A percentile compares a stretch with the other conserved stretches of the same genome.
Evolutionary conservation across 2,888 invertebrate species (phyloP).

Genomic region (Orthosia incerta): DNA sequence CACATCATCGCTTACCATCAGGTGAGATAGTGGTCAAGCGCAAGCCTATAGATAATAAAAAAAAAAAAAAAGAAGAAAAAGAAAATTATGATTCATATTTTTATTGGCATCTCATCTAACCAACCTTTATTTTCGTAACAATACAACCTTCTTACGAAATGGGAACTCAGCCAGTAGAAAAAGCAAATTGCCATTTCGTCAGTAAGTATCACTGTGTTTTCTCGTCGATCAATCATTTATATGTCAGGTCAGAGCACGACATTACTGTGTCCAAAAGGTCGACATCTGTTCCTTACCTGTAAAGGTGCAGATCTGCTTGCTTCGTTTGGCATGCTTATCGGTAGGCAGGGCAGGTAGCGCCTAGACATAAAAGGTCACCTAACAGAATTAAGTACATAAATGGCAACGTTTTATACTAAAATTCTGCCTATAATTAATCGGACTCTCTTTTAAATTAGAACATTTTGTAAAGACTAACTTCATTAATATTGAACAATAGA

Average conservation of each 20-base stretch:
- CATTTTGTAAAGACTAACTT: background rate
- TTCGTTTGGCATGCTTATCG: conserved; percentile 5
- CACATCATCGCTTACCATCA: no score
- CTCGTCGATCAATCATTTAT: conserved; percentile 25
- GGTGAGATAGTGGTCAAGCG: no score
- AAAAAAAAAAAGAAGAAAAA: no score
- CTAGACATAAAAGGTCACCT: conserved; percentile 17
- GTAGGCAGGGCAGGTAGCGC: background rate
- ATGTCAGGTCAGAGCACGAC: conserved; percentile 10
- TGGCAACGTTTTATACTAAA: background rate
- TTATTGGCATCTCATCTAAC: background rate
- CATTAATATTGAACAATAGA: no score
- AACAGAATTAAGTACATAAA: background rate
- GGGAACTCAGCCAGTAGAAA: background rate
- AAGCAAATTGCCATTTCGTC: conserved; percentile 2
- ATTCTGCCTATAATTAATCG: background rate
- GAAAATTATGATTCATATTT: background rate
- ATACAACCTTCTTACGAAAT: background rate
- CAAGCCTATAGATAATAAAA: no score
- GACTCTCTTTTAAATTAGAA: background rate
- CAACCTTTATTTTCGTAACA: background rate
- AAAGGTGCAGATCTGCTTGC: conserved; percentile 3
- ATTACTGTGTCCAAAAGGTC: conserved; percentile 28
- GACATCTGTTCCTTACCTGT: background rate
- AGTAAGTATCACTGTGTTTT: conserved; percentile 11